A percentile compares a stretch with the other conserved stretches of the same genome.
phyloP scores from a whole-genome alignment of 1,140 invertebrate genomes.

The Eufriesea mexicana region DNA sequence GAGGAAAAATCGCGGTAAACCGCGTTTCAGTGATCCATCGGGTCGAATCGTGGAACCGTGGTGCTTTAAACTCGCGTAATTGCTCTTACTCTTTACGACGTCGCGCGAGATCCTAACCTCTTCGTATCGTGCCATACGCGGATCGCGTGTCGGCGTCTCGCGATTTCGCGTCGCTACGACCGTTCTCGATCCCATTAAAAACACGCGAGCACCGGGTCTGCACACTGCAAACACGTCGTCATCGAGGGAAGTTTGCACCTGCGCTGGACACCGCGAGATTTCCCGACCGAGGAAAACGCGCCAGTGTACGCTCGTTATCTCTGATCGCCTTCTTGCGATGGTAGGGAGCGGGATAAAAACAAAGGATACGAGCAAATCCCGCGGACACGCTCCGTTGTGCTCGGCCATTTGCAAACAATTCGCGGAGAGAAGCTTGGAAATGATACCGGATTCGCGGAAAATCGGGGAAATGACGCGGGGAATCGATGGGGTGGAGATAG shows the following conservation, averaged over 20 bases:
- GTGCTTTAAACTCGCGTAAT: background rate
- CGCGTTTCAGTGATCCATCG: no score
- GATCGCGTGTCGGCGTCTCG: background rate
- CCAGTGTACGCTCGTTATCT: background rate
- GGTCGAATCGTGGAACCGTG: no score
- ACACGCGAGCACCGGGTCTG: background rate
- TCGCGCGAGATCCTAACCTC: background rate
- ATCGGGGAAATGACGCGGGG: background rate
- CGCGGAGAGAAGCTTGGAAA: background rate
- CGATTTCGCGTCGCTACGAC: background rate
- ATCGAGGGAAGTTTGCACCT: background rate
- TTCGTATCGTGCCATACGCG: background rate
- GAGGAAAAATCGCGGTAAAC: no score
- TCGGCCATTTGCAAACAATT: background rate
- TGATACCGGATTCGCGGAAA: background rate
- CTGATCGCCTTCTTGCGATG: background rate
- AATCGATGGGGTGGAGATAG: background rate
- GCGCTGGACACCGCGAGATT: background rate
- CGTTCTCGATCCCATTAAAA: background rate
- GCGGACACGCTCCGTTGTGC: background rate
- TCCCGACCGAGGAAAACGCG: background rate
- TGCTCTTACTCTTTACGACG: background rate
- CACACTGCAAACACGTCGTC: background rate
- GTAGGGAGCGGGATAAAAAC: background rate
- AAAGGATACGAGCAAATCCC: background rate